Percentiles rank a stretch among this genome's conserved stretches.
phyloP scores from a whole-genome alignment of 1,140 invertebrate species.

The Drosophila carrolli region DNA sequence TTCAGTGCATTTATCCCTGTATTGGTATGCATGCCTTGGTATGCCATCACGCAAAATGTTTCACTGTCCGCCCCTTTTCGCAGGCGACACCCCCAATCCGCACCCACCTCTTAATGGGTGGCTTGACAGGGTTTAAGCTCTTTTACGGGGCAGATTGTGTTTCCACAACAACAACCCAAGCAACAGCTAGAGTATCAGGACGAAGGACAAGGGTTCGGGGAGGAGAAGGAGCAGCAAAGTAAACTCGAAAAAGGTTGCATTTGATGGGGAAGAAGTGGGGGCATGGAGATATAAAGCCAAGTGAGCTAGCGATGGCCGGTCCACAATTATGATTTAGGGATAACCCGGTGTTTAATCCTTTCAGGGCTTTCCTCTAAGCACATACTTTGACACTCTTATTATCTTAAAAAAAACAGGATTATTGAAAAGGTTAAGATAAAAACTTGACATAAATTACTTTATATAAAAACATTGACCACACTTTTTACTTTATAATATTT shows the following conservation, averaged over 20 bases:
- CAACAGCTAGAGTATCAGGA: slow-evolving; percentile 40
- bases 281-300: slow-evolving; percentile 21
- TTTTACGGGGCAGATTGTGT: slow-evolving; percentile 82
- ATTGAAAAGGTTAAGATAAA: neutral
- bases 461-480: no score
- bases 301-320: slow-evolving; percentile 28
- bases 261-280: slow-evolving; percentile 26
- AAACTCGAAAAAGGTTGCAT: slow-evolving; percentile 56
- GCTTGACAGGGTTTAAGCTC: slow-evolving; percentile 83
- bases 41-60: slow-evolving; percentile 81
- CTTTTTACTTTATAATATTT: no score
- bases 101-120: slow-evolving; percentile 75
- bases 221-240: slow-evolving; percentile 41
- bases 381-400: neutral
- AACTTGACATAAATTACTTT: no score
- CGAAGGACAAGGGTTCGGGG: slow-evolving; percentile 24
- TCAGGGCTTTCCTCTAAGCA: neutral
- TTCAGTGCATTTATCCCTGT: slow-evolving; percentile 20
- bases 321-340: slow-evolving; percentile 19
- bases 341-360: slow-evolving; percentile 7
- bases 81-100: neutral
- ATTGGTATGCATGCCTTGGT: slow-evolving; percentile 61
- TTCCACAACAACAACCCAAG: slow-evolving; percentile 61
- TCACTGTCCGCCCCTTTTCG: slow-evolving; percentile 13
- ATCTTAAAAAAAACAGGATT: neutral